A percentile compares a stretch with the other conserved stretches of the same genome.
phyloP scores from a whole-genome alignment of 2,797 vertebrate species.

The Eleutherodactylus coqui region DNA sequence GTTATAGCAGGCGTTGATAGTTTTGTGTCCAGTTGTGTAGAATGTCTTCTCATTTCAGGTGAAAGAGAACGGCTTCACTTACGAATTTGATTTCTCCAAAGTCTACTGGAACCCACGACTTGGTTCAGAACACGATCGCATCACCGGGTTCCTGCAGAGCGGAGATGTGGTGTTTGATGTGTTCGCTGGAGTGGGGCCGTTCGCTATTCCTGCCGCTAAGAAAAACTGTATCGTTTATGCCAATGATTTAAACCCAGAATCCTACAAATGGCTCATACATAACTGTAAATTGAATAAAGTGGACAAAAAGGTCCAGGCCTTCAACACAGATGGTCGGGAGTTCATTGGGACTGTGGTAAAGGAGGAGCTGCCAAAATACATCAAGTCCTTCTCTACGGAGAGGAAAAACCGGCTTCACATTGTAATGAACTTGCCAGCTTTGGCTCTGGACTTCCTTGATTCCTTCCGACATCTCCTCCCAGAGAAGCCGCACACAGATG shows the following conservation, averaged over 20 bases:
- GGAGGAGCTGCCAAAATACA: conserved; percentile 79
- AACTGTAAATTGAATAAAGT: conserved; percentile 95
- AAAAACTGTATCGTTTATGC: conserved; percentile 84
- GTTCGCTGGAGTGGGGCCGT: conserved; percentile 94
- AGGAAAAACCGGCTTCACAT: conserved; percentile 77
- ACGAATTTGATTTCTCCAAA: conserved; percentile 94
- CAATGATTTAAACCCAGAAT: conserved; percentile 96
- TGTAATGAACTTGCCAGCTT: conserved; percentile 94
- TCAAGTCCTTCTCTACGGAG: conserved; percentile 68
- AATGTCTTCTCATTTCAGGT: conserved; percentile 78
- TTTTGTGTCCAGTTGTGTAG: neutral
- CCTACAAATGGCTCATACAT: conserved; percentile 89
- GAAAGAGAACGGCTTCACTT: conserved; percentile 87
- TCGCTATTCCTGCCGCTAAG: conserved; percentile 89
- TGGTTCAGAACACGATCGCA: conserved; percentile 87
- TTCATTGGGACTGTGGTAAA: conserved; percentile 87
- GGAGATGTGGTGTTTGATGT: conserved; percentile 89
- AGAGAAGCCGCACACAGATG: conserved; percentile 64
- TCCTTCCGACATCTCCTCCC: conserved; percentile 83
- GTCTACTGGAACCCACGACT: conserved; percentile 98
- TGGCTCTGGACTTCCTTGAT: conserved; percentile 90
- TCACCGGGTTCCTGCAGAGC: conserved; percentile 78
- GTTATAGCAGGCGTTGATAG: neutral
- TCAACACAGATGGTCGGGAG: conserved; percentile 90
- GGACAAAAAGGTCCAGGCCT: conserved; percentile 78